Percentiles rank a stretch among this genome's conserved stretches.
phyloP scores from a whole-genome alignment of 23 tunicate genomes.

The Trididemnum nubilum region DNA sequence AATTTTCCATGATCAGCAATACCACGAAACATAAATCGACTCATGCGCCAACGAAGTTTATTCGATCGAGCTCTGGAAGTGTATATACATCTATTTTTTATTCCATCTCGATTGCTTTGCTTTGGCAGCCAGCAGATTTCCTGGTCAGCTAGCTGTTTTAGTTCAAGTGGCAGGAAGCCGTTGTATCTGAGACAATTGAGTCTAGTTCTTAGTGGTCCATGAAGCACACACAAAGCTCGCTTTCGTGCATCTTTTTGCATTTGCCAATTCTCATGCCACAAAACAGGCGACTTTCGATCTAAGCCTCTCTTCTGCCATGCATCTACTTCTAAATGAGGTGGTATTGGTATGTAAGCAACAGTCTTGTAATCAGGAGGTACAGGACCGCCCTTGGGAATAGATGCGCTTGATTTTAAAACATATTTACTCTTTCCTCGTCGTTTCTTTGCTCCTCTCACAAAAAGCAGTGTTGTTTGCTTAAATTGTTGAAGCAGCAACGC shows the following conservation, averaged over 20 bases:
- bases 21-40: constrained; percentile 69
- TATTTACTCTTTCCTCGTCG: background rate
- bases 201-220: constrained; percentile 64
- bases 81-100: constrained; percentile 54
- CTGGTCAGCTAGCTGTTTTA: constrained; percentile 70
- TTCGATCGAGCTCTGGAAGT: constrained; percentile 69
- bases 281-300: constrained; percentile 3
- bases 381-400: constrained; percentile 67
- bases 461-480: background rate
- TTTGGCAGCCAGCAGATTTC: constrained; percentile 57
- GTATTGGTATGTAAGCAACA: constrained; percentile 67
- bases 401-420: constrained; percentile 14
- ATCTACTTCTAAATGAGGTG: constrained; percentile 54
- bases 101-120: constrained; percentile 30
- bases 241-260: constrained; percentile 85
- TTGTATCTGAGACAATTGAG: constrained; percentile 38
- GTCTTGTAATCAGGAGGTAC: constrained; percentile 71
- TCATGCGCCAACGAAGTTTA: constrained; percentile 65
- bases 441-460: background rate
- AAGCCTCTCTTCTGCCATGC: constrained; percentile 50
- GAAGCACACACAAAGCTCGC: constrained; percentile 53
- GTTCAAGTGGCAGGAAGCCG: constrained; percentile 62
- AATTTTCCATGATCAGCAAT: constrained; percentile 85
- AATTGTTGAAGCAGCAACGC: background rate
- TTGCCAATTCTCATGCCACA: constrained; percentile 63